These are phyloP conservation scores for Paralichthys olivaceus DNA, from an alignment of 2,113 vertebrate species.

Conservation along the genomic window DNA sequence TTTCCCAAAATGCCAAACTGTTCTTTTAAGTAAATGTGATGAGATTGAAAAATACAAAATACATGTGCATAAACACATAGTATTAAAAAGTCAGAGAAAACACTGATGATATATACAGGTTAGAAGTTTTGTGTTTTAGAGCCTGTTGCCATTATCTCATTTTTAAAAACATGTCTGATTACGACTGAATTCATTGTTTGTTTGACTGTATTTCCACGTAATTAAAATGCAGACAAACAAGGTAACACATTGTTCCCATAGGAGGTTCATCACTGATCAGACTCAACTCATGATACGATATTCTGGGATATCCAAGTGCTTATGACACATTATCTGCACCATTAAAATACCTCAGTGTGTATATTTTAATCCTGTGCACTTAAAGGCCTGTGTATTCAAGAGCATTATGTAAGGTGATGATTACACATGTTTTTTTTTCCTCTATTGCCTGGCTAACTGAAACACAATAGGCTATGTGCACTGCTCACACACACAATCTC, in stretches of 20 bases:
- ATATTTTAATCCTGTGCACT: conserved; percentile 64
- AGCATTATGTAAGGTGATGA: conserved; percentile 69
- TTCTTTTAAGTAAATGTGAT: not conserved
- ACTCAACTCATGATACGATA: conserved; percentile 29
- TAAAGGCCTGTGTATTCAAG: conserved; percentile 44
- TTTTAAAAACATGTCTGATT: not conserved
- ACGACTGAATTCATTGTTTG: conserved; percentile 15
- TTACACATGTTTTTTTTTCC: conserved; percentile 45
- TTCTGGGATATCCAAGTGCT: conserved; percentile 55
- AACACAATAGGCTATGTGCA: conserved; percentile 59
- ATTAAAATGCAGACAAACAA: conserved; percentile 25
- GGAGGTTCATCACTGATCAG: conserved; percentile 20
- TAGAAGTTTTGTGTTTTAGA: not conserved
- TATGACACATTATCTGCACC: conserved; percentile 53
- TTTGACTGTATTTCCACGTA: conserved; percentile 6
- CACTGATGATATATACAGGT: not conserved
- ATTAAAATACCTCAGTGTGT: conserved; percentile 52
- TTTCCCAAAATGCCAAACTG: not conserved
- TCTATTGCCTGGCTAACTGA: conserved; percentile 43
- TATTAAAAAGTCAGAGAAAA: not conserved
- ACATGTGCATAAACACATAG: not conserved
- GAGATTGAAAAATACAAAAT: not conserved
- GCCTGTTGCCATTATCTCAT: conserved; percentile 8
- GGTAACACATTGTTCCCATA: conserved; percentile 24
- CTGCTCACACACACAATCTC: conserved; percentile 47